These are phyloP conservation scores for Todiramphus saurophagus DNA, from an alignment of 2,113 vertebrate genomes.

Conservation along the genomic window DNA sequence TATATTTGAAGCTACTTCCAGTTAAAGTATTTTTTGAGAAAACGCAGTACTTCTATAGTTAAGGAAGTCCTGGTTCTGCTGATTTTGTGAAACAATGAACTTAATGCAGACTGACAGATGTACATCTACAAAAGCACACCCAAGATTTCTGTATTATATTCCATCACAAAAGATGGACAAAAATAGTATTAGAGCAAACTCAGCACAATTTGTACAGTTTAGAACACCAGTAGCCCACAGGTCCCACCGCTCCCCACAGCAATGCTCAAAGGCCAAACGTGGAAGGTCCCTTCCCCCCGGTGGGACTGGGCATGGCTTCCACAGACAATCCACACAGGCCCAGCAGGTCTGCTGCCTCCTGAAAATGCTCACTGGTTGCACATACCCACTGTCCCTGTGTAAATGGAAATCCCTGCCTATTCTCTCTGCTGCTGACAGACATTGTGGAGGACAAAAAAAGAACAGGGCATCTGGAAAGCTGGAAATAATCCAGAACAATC, in stretches of 20 bases:
- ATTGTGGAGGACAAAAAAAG: not conserved
- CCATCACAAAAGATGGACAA: not conserved
- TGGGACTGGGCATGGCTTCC: not conserved
- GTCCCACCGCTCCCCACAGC: not conserved
- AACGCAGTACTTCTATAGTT: not conserved
- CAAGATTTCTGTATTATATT: not conserved
- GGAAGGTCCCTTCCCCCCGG: not conserved
- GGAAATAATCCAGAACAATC: not conserved
- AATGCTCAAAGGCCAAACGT: accelerated
- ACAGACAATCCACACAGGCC: accelerated
- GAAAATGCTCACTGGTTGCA: not conserved
- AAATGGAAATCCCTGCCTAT: not conserved
- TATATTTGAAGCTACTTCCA: not conserved
- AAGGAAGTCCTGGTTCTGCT: not conserved
- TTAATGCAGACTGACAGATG: not conserved
- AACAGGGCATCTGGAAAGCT: not conserved
- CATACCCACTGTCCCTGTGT: not conserved
- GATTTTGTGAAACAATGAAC: not conserved
- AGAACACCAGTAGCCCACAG: not conserved
- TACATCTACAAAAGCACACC: not conserved
- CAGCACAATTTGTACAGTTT: not conserved
- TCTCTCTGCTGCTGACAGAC: not conserved
- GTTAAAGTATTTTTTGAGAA: not conserved
- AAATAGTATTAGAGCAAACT: not conserved
- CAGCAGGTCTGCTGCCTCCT: not conserved